Conservation (phyloP, 2,113 vertebrate genomes). For the Cavia porcellus region DNA sequence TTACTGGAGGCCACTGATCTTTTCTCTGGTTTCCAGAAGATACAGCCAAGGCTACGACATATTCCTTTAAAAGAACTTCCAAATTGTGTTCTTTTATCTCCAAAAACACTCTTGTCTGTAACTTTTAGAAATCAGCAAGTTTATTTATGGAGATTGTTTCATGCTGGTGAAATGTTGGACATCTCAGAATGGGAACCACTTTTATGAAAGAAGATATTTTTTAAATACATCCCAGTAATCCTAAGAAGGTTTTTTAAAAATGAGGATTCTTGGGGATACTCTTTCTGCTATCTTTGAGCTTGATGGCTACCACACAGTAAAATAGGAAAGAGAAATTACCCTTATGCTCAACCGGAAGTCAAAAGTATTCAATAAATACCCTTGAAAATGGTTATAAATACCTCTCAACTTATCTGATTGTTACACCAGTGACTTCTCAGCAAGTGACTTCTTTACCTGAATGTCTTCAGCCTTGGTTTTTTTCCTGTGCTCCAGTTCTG, state of each 20-base stretch:
- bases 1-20: neutral
- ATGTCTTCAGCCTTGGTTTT: neutral
- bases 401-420: neutral
- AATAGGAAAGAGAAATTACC: neutral
- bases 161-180: slow-evolving; percentile 23
- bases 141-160: slow-evolving; percentile 54
- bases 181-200: neutral
- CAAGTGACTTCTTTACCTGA: neutral
- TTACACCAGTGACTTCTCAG: neutral
- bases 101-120: neutral
- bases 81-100: neutral
- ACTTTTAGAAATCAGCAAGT: slow-evolving; percentile 51
- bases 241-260: neutral
- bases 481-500: neutral
- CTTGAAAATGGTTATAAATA: neutral
- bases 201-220: neutral
- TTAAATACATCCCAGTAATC: neutral
- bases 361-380: neutral
- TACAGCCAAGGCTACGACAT: neutral
- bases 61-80: slow-evolving; percentile 8
- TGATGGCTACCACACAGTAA: neutral
- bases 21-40: slow-evolving; percentile 31
- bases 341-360: neutral
- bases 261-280: neutral
- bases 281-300: neutral